These are phyloP conservation scores for Eubasilissa regina DNA, from an alignment of 1,140 invertebrate species.

Conservation along the genomic window DNA sequence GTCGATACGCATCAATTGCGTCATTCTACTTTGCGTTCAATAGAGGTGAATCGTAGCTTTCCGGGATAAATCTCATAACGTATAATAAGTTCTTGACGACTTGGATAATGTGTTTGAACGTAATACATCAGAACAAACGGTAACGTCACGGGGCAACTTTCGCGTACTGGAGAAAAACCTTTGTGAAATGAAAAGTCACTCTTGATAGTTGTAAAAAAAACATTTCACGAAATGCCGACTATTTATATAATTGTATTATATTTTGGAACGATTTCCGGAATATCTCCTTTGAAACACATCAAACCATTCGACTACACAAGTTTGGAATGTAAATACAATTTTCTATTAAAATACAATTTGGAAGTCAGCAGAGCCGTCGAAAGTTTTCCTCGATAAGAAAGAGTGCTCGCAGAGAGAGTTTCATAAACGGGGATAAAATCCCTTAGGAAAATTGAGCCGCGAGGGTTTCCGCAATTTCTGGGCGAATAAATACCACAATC, in stretches of 20 bases:
- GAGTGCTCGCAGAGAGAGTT: neutral
- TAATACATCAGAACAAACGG: too few species aligned
- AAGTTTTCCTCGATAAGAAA: constrained; percentile 11
- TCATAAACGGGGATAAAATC: constrained; percentile 14
- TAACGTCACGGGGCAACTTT: too few species aligned
- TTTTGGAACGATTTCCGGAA: neutral
- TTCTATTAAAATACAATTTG: neutral
- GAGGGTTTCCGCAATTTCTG: too few species aligned
- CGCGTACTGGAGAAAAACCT: too few species aligned
- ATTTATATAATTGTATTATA: neutral
- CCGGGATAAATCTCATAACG: too few species aligned
- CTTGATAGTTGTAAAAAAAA: neutral
- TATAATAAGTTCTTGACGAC: too few species aligned
- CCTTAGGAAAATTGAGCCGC: neutral
- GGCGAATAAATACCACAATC: too few species aligned
- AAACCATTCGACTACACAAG: neutral
- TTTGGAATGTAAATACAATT: neutral
- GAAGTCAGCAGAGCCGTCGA: neutral
- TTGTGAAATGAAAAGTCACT: neutral
- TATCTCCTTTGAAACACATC: neutral
- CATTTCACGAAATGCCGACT: neutral
- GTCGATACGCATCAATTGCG: too few species aligned
- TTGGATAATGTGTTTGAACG: too few species aligned
- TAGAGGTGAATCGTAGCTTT: too few species aligned
- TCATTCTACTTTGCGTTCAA: too few species aligned